Percentiles rank a stretch among this genome's conserved stretches.
phyloP scores from a whole-genome alignment of 2,797 vertebrate genomes.

The Semaprochilodus insignis region DNA sequence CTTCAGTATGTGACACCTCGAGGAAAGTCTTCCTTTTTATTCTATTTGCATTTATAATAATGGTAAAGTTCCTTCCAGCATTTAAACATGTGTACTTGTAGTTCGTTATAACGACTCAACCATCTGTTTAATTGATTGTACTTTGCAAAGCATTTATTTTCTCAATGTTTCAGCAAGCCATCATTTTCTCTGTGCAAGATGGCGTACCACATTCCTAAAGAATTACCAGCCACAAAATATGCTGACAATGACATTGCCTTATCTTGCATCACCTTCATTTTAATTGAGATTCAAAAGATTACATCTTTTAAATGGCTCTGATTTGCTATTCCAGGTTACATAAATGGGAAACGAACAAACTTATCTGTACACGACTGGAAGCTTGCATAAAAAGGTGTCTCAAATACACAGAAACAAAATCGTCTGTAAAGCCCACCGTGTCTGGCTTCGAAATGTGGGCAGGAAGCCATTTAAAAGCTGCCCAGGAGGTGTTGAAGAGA shows the following conservation, averaged over 20 bases:
- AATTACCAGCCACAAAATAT: constrained; percentile 3
- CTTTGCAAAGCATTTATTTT: constrained; percentile 15
- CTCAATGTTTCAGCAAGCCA: constrained; percentile 29
- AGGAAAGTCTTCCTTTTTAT: constrained; percentile 21
- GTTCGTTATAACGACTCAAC: not conserved
- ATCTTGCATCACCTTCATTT: constrained; percentile 12
- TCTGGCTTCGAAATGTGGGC: not conserved
- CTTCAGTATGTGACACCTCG: not conserved
- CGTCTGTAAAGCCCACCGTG: not conserved
- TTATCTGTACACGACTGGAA: not conserved
- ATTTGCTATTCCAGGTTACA: constrained; percentile 3
- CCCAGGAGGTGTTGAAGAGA: not conserved
- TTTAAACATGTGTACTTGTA: constrained; percentile 15
- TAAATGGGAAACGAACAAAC: not conserved
- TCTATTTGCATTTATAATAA: constrained; percentile 26
- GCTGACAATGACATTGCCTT: constrained; percentile 32
- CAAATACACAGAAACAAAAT: not conserved
- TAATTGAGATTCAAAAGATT: constrained; percentile 43
- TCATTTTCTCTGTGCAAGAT: constrained; percentile 32
- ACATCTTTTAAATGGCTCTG: not conserved
- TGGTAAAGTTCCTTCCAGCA: constrained; percentile 21
- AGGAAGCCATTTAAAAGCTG: constrained; percentile 1
- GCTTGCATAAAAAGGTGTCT: not conserved
- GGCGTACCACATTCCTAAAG: constrained; percentile 9
- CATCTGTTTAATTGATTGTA: not conserved